These are phyloP conservation scores for Sebastes minor DNA, from an alignment of 2,797 vertebrate genomes.

Conservation along the genomic window DNA sequence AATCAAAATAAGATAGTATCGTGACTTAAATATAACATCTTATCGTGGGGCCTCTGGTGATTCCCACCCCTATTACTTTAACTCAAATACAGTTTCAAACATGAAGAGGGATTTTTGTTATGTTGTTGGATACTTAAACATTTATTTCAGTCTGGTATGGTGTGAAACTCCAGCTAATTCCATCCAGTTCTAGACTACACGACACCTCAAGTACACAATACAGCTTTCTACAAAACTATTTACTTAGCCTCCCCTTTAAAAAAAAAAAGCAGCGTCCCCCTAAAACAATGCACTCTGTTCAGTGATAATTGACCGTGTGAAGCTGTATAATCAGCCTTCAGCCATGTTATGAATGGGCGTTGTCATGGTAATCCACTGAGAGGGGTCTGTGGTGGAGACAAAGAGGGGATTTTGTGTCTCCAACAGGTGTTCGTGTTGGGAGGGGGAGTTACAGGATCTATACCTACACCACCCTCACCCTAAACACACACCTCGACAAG, in stretches of 20 bases:
- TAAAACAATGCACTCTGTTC: conserved; percentile 66
- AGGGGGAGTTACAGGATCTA: conserved; percentile 54
- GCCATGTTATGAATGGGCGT: conserved; percentile 75
- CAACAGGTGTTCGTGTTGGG: conserved; percentile 79
- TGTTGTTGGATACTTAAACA: neutral
- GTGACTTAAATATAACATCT: accelerated
- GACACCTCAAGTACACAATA: conserved; percentile 31
- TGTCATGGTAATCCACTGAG: conserved; percentile 77
- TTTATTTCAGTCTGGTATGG: conserved; percentile 12
- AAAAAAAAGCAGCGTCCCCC: conserved; percentile 20
- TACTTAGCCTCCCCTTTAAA: conserved; percentile 3
- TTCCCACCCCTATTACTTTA: too few species aligned
- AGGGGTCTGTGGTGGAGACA: conserved; percentile 68
- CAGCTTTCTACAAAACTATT: conserved; percentile 44
- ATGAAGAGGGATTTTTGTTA: neutral
- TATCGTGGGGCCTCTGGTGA: too few species aligned
- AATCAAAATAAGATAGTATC: too few species aligned
- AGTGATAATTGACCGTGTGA: conserved; percentile 69
- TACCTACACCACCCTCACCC: conserved; percentile 47
- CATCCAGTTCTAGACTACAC: neutral
- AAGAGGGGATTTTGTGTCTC: conserved; percentile 81
- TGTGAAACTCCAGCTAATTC: conserved; percentile 1
- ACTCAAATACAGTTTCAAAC: neutral
- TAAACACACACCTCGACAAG: conserved; percentile 10
- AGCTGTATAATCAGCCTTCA: conserved; percentile 73